These are phyloP conservation scores for Batillaria attramentaria DNA, from an alignment of 1,140 invertebrate genomes.

Conservation along the genomic window DNA sequence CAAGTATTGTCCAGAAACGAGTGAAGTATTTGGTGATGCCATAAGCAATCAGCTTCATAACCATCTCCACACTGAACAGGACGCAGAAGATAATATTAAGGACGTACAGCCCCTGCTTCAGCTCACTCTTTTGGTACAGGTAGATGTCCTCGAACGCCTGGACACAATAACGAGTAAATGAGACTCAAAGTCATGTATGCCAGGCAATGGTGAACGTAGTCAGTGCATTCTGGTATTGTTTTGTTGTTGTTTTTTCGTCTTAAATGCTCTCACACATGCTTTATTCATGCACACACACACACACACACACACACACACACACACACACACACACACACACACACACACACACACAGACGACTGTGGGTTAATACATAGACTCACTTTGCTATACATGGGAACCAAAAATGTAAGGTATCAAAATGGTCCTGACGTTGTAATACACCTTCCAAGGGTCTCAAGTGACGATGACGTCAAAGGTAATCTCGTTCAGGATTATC, in stretches of 20 bases:
- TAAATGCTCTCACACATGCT: too few relatives aligned
- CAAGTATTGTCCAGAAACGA: slow-evolving; percentile 98
- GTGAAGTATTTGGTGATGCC: slow-evolving; percentile 98
- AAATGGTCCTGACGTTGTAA: too few relatives aligned
- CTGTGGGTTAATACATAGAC: too few relatives aligned
- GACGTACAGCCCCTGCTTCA: slow-evolving; percentile 93
- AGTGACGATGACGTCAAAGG: too few relatives aligned
- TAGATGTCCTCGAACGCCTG: slow-evolving; percentile 95
- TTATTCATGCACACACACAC: slow-evolving; percentile 10
- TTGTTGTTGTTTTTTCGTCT: too few relatives aligned
- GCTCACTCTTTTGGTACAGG: slow-evolving; percentile 87
- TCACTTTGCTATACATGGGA: too few relatives aligned
- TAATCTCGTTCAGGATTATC: neutral
- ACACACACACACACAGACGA: slow-evolving; percentile 8
- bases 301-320: slow-evolving; percentile 20
- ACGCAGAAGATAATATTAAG: slow-evolving; percentile 98
- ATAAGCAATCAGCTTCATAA: slow-evolving; percentile 97
- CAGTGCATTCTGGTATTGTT: too few relatives aligned
- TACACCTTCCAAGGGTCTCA: too few relatives aligned
- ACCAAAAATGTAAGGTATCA: too few relatives aligned
- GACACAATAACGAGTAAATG: too few relatives aligned
- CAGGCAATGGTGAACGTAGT: too few relatives aligned
- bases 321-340: slow-evolving; percentile 22
- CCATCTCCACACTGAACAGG: slow-evolving; percentile 98
- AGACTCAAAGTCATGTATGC: too few relatives aligned